phyloP scores from a whole-genome alignment of 2,888 invertebrate genomes.

The Neria commutata region DNA sequence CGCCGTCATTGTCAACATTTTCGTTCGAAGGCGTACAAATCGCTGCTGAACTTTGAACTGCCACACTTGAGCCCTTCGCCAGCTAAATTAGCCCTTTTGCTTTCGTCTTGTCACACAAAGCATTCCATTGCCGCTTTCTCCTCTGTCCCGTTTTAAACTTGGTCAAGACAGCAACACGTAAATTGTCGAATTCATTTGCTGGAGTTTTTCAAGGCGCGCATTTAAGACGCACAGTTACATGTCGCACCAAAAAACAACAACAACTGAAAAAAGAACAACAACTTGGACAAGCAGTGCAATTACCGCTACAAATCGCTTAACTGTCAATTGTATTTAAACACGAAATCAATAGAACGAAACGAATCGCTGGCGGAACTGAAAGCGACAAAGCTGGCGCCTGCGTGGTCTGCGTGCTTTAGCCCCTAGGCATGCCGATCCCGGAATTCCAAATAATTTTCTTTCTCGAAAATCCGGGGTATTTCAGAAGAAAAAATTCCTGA shows the following conservation, averaged over 20 bases:
- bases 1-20: too few species aligned
- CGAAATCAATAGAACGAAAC: background rate
- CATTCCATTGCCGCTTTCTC: too few species aligned
- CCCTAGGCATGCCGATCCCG: too few species aligned
- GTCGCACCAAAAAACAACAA: conserved; percentile 17
- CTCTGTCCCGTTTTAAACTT: too few species aligned
- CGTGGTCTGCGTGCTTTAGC: too few species aligned
- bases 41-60: too few species aligned
- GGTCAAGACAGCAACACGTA: background rate
- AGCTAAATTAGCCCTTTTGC: background rate
- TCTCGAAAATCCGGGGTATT: too few species aligned
- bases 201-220: background rate
- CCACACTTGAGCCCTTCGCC: background rate
- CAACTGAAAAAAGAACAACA: conserved; percentile 16
- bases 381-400: background rate
- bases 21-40: background rate
- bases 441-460: too few species aligned
- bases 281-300: conserved; percentile 37
- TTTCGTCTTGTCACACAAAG: background rate
- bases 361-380: background rate
- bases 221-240: background rate
- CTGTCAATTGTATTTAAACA: conserved; percentile 51
- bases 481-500: too few species aligned
- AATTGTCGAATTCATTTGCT: background rate
- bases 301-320: conserved; percentile 58